Base-by-base conservation (phyloP, 2,113 vertebrate genomes). In the Leucopsar rothschildi region DNA sequence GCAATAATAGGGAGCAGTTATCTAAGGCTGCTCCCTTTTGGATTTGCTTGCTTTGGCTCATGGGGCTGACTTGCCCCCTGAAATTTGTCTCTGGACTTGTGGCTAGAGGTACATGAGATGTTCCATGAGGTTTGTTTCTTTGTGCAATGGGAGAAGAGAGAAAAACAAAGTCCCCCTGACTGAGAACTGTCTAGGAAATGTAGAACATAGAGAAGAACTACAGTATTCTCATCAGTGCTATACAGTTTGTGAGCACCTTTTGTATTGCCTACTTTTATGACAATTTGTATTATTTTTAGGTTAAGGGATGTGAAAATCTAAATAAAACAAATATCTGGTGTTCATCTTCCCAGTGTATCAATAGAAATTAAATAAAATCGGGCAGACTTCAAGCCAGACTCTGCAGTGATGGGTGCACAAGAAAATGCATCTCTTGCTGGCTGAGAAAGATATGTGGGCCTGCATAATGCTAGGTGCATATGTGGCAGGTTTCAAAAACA, bases 1-100 rank as follows among this genome's bases (percentile, higher is more conserved):
- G 81, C 55, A 85, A 11, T 91, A 95, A 91, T 75, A 95, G 91
- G 63, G 92, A 90, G 81, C 53, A 59, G 83, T 76, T 95, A 50
- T 64, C 88, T 66, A 27, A 82, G 40, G 63, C 81, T 72, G 24
- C 50, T 95, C 71, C 75, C 82, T 91, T 64, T 75, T 90, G 94
- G 75, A 94, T 96, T 97, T 70, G 22, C 61, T 88, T 80, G 37
- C 72, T 85, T 87, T 82, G 77, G 52, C 91, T 91, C 55, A 39
- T 47, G 84, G 87, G 91, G 15, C 72, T 88, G 70, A 87, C 86
- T 87, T 3, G 35, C 63, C 78, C 84, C 87, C 78, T 93, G 91
- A 65, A 96, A 90, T 92, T 91, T 85, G 22, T 82, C 89, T 92
- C 23, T 49, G 80, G 53, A 35, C 53, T 69, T 76, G 75, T 77